A percentile compares a stretch with the other conserved stretches of the same genome.
Evolutionary conservation across 1,140 invertebrate species (phyloP).

Genomic region (Camponotus floridanus): DNA sequence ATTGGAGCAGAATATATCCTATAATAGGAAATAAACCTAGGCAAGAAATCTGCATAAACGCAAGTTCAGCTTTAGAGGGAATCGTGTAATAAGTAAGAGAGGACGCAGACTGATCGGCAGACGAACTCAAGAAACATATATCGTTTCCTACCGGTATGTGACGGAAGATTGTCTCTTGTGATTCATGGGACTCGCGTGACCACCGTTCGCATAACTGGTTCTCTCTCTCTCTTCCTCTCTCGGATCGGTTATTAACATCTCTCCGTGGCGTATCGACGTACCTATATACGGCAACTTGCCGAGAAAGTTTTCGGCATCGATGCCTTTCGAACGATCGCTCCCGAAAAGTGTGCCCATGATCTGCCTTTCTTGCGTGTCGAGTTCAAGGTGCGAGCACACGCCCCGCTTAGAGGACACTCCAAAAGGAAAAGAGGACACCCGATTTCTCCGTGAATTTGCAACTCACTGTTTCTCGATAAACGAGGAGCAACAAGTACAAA

Average conservation of each 20-base stretch:
- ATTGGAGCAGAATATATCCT: not conserved
- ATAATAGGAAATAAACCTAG: not conserved
- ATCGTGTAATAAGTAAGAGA: not conserved
- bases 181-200: slow-evolving; percentile 40
- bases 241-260: slow-evolving; percentile 38
- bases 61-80: not conserved
- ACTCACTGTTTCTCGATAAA: not conserved
- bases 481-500: not conserved
- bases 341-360: slow-evolving; percentile 48
- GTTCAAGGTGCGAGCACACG: slow-evolving; percentile 16
- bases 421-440: not conserved
- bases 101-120: not conserved
- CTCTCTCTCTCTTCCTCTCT: not conserved
- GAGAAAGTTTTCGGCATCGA: slow-evolving; percentile 53
- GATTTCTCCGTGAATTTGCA: slow-evolving; percentile 7
- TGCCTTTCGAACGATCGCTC: slow-evolving; percentile 49
- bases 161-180: not conserved
- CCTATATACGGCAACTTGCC: slow-evolving; percentile 28
- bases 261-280: not conserved
- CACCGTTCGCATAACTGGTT: slow-evolving; percentile 40
- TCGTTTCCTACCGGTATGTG: not conserved
- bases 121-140: not conserved
- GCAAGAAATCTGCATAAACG: not conserved
- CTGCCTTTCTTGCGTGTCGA: slow-evolving; percentile 30
- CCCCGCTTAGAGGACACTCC: not conserved